Percentiles rank a stretch among this genome's conserved stretches.
Conservation (phyloP, 2,113 vertebrate species). For the Oreochromis tanganicae region DNA sequence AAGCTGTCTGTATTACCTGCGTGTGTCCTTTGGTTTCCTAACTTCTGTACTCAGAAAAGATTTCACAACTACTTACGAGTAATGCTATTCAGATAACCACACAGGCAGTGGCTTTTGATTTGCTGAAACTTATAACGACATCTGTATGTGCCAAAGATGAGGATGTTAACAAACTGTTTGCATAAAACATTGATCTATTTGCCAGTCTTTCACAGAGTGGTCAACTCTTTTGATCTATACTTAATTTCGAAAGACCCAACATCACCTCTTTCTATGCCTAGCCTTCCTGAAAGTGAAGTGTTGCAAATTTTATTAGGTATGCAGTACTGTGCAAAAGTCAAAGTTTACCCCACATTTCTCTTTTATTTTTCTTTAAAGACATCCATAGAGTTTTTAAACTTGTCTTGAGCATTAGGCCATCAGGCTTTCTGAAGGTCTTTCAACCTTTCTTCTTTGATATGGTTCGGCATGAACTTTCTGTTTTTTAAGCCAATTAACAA, state of each 20-base stretch:
- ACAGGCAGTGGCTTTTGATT: not conserved
- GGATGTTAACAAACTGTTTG: not conserved
- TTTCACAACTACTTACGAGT: not conserved
- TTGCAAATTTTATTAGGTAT: not conserved
- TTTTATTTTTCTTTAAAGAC: not conserved
- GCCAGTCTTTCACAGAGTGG: not conserved
- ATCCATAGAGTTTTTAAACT: not conserved
- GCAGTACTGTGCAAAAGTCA: not conserved
- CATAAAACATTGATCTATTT: not conserved
- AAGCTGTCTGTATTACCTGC: not conserved
- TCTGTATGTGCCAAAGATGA: not conserved
- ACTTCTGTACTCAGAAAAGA: not conserved
- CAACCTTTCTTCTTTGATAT: not conserved
- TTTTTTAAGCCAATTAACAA: not conserved
- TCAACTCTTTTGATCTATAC: not conserved
- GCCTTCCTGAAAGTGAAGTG: not conserved
- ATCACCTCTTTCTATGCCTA: not conserved
- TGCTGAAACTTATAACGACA: not conserved
- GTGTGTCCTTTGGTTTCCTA: not conserved
- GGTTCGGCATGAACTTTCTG: not conserved
- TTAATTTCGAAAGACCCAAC: not conserved
- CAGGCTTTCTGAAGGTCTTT: not conserved
- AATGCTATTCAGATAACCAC: not conserved
- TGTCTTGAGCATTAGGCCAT: not conserved
- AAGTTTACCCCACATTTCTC: not conserved